These are phyloP conservation scores for Oenanthe oenanthe DNA, from an alignment of 2,113 vertebrate genomes.

Conservation along the genomic window DNA sequence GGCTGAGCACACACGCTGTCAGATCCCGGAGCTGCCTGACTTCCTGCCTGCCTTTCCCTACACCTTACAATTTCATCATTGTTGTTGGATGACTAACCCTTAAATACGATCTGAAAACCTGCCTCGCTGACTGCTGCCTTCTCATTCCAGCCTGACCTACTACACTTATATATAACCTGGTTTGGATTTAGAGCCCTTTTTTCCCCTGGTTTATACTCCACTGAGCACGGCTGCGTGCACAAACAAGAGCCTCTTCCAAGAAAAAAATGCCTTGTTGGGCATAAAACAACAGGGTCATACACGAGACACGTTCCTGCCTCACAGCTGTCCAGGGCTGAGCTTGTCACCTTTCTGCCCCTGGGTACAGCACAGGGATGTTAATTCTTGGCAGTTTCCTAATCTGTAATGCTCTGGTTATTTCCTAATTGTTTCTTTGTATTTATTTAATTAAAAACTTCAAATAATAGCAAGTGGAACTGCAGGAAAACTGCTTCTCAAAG, in stretches of 20 bases:
- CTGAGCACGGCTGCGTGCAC: fast-evolving
- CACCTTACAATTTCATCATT: not conserved
- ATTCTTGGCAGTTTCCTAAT: not conserved
- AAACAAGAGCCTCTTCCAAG: not conserved
- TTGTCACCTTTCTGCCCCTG: not conserved
- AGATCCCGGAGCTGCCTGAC: not conserved
- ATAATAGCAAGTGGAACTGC: not conserved
- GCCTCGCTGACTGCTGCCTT: not conserved
- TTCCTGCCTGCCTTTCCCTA: not conserved
- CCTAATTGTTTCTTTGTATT: not conserved
- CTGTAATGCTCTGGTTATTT: not conserved
- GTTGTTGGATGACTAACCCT: slow-evolving; percentile 12
- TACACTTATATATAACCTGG: not conserved
- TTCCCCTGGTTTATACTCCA: not conserved
- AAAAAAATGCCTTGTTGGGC: not conserved
- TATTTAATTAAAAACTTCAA: not conserved
- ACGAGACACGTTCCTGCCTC: fast-evolving
- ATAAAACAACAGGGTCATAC: not conserved
- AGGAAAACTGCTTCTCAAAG: not conserved
- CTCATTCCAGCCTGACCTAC: not conserved
- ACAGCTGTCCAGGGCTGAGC: not conserved
- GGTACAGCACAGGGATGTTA: fast-evolving
- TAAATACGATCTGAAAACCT: not conserved
- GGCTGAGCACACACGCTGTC: not conserved
- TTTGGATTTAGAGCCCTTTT: not conserved